Evolutionary conservation across 2,888 invertebrate genomes (phyloP).

Genomic region (Mechanitis mazaeus): DNA sequence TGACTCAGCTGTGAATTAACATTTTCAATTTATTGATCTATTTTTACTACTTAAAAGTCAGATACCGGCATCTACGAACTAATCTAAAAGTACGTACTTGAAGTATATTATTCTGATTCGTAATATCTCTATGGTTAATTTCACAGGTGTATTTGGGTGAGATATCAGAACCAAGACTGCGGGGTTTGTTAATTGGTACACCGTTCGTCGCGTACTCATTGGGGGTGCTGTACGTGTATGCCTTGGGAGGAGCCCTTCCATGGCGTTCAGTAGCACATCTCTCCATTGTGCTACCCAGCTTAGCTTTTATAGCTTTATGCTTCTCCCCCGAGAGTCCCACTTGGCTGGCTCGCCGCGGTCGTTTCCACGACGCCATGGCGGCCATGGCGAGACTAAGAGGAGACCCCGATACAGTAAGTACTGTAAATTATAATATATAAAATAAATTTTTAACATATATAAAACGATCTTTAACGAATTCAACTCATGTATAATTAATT

Average conservation of each 20-base stretch:
- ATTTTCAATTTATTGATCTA: not conserved
- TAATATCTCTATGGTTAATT: not conserved
- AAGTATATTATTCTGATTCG: not conserved
- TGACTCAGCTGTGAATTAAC: not conserved
- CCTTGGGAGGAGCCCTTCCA: slow-evolving; percentile 80
- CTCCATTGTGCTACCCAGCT: slow-evolving; percentile 76
- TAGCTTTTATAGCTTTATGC: slow-evolving; percentile 78
- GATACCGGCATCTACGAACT: too few species aligned
- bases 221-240: slow-evolving; percentile 85
- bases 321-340: slow-evolving; percentile 85
- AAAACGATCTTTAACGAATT: too few species aligned
- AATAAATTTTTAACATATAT: too few species aligned
- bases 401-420: slow-evolving; percentile 73
- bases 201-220: slow-evolving; percentile 85
- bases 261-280: slow-evolving; percentile 84
- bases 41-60: not conserved
- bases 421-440: not conserved
- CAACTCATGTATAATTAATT: too few species aligned
- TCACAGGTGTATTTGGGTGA: slow-evolving; percentile 84
- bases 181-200: slow-evolving; percentile 82
- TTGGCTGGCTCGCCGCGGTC: slow-evolving; percentile 81
- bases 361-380: slow-evolving; percentile 72
- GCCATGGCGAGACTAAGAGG: slow-evolving; percentile 79
- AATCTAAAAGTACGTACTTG: not conserved
- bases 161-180: slow-evolving; percentile 82